Percentiles rank a stretch among this genome's conserved stretches.
Evolutionary conservation across 1,140 invertebrate genomes (phyloP).

Genomic region (Drosophila azteca): DNA sequence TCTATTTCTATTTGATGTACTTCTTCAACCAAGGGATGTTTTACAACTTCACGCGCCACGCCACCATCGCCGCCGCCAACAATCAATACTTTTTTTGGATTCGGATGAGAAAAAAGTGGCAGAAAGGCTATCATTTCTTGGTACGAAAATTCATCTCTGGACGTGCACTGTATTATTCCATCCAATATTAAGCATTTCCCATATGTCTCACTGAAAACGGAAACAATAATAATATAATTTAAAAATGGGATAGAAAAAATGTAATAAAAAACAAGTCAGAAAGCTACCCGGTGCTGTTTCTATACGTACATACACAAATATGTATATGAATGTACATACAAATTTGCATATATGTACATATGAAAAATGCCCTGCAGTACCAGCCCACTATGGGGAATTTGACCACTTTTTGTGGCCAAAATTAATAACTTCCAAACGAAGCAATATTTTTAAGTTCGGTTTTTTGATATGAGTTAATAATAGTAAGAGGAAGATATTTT

Average conservation of each 20-base stretch:
- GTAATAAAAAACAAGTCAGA: too few relatives aligned
- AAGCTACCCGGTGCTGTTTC: too few relatives aligned
- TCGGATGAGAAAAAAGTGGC: conserved; percentile 95
- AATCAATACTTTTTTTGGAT: conserved; percentile 96
- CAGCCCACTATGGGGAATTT: too few relatives aligned
- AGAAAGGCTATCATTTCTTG: conserved; percentile 99
- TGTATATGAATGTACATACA: too few relatives aligned
- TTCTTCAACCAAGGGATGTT: conserved; percentile 94
- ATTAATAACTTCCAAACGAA: too few relatives aligned
- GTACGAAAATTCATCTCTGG: conserved; percentile 98
- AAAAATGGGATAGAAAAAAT: neutral
- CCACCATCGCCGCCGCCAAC: conserved; percentile 97
- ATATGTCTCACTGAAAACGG: conserved; percentile 89
- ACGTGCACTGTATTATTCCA: conserved; percentile 98
- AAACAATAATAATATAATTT: conserved; percentile 13
- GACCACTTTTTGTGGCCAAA: too few relatives aligned
- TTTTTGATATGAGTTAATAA: too few relatives aligned
- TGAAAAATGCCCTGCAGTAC: too few relatives aligned
- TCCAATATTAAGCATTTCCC: conserved; percentile 96
- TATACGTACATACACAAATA: too few relatives aligned
- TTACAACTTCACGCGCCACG: conserved; percentile 96
- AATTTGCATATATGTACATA: too few relatives aligned
- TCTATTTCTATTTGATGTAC: conserved; percentile 98
- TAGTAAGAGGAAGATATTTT: too few relatives aligned
- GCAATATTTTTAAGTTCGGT: too few relatives aligned